These are phyloP conservation scores for Elgaria multicarinata DNA, from an alignment of 2,113 vertebrate species.

Conservation along the genomic window DNA sequence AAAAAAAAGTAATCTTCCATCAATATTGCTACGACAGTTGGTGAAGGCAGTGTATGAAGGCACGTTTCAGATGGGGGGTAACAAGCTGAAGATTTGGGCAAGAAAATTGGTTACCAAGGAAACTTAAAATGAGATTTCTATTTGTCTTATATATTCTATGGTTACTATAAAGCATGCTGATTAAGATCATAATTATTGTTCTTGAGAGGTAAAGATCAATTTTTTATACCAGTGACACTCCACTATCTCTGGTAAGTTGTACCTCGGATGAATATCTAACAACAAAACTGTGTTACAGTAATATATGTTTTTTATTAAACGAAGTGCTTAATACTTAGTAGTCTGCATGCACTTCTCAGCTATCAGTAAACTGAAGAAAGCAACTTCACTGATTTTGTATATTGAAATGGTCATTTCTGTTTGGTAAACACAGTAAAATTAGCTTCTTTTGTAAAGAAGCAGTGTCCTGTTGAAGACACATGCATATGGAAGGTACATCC, in stretches of 20 bases:
- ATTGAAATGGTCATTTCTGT: not conserved
- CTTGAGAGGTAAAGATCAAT: not conserved
- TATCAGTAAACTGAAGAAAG: not conserved
- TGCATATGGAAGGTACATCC: not conserved
- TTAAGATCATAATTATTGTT: not conserved
- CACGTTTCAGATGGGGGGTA: not conserved
- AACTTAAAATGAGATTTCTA: not conserved
- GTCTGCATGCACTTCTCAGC: not conserved
- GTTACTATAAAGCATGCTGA: not conserved
- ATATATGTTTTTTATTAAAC: not conserved
- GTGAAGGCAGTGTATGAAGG: not conserved
- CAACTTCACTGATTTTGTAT: not conserved
- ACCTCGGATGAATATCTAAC: not conserved
- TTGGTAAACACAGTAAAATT: not conserved
- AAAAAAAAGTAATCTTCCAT: not conserved
- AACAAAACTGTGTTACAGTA: not conserved
- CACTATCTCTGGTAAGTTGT: not conserved
- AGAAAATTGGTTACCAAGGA: not conserved
- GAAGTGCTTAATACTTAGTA: not conserved
- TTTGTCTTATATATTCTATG: not conserved
- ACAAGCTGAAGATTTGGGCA: not conserved
- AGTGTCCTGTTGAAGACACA: not conserved
- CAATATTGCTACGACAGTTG: not conserved
- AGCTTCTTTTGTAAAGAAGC: not conserved
- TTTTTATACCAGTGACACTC: not conserved